Evolutionary conservation across 35 echinoderm and acorn worm genomes (phyloP).

Genomic region (Hemicentrotus pulcherrimus): DNA sequence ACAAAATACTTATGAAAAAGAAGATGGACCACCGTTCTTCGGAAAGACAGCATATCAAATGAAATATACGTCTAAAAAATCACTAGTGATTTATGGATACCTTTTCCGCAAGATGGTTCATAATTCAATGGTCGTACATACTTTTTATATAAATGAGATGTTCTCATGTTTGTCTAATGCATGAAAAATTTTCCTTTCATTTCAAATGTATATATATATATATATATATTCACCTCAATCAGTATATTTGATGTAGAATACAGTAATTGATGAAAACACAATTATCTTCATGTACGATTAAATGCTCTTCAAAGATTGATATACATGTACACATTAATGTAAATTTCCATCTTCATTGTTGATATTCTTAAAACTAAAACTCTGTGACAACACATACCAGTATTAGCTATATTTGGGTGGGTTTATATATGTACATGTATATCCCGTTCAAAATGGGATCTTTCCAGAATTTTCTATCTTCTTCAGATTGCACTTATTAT

Average conservation of each 20-base stretch:
- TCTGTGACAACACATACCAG: neutral
- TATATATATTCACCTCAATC: neutral
- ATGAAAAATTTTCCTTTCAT: neutral
- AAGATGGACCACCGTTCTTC: neutral
- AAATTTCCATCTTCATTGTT: neutral
- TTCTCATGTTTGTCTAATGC: neutral
- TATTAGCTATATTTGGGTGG: neutral
- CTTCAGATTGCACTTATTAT: neutral
- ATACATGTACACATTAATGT: neutral
- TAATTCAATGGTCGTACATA: neutral
- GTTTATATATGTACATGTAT: neutral
- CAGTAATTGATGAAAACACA: neutral
- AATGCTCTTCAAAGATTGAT: neutral
- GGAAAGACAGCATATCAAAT: neutral
- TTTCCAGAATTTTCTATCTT: neutral
- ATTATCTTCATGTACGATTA: neutral
- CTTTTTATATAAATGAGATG: too few species aligned
- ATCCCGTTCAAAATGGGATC: neutral
- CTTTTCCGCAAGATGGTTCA: neutral
- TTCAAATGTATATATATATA: neutral
- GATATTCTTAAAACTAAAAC: neutral
- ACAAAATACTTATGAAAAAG: neutral
- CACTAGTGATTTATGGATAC: too few species aligned
- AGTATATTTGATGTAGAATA: neutral
- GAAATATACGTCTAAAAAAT: too few species aligned